Evolutionary conservation across 2,113 vertebrate genomes (phyloP).

Genomic region (Guaruba guarouba): DNA sequence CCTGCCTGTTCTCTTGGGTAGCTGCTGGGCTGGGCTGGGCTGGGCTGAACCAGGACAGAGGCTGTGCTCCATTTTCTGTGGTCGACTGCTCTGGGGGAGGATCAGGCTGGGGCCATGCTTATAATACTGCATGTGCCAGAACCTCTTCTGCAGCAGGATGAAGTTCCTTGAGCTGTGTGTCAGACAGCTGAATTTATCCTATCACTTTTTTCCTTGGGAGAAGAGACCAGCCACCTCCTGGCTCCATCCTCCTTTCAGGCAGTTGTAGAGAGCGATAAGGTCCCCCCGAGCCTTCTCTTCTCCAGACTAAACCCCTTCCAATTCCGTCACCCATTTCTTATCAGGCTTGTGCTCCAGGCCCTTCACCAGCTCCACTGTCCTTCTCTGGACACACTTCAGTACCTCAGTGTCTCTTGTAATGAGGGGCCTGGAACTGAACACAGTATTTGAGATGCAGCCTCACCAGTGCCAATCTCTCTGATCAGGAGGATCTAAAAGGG

Average conservation of each 20-base stretch:
- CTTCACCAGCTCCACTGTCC: not conserved
- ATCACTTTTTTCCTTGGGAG: not conserved
- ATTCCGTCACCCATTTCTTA: not conserved
- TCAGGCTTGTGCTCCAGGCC: not conserved
- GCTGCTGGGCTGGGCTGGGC: not conserved
- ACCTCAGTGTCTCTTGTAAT: not conserved
- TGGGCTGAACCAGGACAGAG: not conserved
- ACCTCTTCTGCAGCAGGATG: not conserved
- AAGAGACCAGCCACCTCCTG: not conserved
- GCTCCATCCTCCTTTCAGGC: not conserved
- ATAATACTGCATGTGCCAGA: accelerated
- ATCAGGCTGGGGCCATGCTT: not conserved
- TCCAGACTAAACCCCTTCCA: not conserved
- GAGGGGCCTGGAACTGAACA: not conserved
- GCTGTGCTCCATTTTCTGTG: not conserved
- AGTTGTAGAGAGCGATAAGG: not conserved
- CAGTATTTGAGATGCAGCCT: not conserved
- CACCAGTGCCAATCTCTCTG: not conserved
- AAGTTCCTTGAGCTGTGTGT: not conserved
- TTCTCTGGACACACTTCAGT: not conserved
- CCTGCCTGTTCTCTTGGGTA: accelerated
- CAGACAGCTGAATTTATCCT: not conserved
- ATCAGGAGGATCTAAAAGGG: not conserved
- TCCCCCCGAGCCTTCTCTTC: not conserved
- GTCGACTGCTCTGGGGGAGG: not conserved